phyloP scores from a whole-genome alignment of 2,113 vertebrate genomes.

The Cynopterus brachyotis region DNA sequence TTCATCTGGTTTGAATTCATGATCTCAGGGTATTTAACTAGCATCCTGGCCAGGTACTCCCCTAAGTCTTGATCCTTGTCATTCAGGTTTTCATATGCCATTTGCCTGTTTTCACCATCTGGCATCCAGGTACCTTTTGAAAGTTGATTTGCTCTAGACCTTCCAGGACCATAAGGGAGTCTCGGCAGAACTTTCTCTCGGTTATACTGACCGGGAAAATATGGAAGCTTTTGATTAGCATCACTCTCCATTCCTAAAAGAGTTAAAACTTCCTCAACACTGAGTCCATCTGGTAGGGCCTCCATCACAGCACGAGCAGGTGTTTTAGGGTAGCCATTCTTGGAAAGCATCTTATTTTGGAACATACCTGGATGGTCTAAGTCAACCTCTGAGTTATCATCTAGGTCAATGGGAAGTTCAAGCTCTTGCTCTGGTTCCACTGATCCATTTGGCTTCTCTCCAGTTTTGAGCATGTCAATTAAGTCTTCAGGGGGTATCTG shows the following conservation, averaged over 20 bases:
- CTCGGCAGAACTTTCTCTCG: constrained; percentile 83
- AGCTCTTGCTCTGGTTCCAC: constrained; percentile 79
- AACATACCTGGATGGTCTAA: constrained; percentile 79
- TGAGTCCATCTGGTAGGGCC: constrained; percentile 87
- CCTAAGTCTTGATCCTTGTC: constrained; percentile 91
- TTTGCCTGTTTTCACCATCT: constrained; percentile 82
- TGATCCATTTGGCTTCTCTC: constrained; percentile 82
- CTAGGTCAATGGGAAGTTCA: constrained; percentile 80
- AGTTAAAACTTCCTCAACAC: constrained; percentile 90
- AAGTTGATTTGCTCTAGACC: constrained; percentile 79
- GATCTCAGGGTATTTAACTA: constrained; percentile 88
- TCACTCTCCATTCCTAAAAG: constrained; percentile 87
- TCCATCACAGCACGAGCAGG: constrained; percentile 81
- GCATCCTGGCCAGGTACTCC: constrained; percentile 89
- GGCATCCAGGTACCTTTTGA: constrained; percentile 82
- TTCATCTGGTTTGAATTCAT: constrained; percentile 84
- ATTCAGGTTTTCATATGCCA: constrained; percentile 84
- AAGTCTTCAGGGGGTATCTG: constrained; percentile 95
- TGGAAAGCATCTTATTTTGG: constrained; percentile 82
- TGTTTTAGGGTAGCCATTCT: constrained; percentile 81
- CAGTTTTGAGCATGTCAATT: constrained; percentile 89
- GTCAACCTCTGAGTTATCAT: constrained; percentile 82
- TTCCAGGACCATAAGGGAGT: constrained; percentile 80
- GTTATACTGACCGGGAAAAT: constrained; percentile 84
- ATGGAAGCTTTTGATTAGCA: constrained; percentile 84